Evolutionary conservation across 2,888 invertebrate species (phyloP).

Genomic region (Tipula helvola): DNA sequence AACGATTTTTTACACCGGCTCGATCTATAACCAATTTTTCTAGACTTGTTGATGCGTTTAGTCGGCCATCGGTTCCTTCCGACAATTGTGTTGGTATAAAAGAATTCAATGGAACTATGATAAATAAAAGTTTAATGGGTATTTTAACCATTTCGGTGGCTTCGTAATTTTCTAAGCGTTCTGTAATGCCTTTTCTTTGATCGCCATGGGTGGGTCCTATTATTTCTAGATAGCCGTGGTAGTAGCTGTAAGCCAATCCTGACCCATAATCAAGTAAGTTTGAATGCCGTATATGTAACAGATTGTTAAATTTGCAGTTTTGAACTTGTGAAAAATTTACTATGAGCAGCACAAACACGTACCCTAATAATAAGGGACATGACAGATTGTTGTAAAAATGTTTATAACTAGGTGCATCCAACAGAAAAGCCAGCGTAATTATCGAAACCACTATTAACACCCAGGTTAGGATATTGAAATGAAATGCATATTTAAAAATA

Average conservation of each 20-base stretch:
- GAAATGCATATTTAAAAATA: neutral
- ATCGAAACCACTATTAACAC: neutral
- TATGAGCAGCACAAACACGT: neutral
- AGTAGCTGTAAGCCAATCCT: slow-evolving; percentile 52
- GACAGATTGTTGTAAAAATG: neutral
- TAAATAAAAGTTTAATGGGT: slow-evolving; percentile 43
- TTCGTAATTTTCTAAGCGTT: slow-evolving; percentile 31
- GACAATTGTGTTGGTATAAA: slow-evolving; percentile 43
- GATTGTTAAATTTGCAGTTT: neutral
- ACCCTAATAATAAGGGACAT: neutral
- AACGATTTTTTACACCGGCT: slow-evolving; percentile 44
- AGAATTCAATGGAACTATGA: slow-evolving; percentile 46
- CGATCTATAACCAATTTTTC: neutral
- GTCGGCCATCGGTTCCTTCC: neutral
- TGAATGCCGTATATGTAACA: slow-evolving; percentile 17
- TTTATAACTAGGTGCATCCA: neutral
- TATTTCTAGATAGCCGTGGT: slow-evolving; percentile 48
- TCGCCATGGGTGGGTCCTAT: slow-evolving; percentile 40
- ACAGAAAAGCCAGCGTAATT: neutral
- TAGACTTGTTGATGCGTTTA: neutral
- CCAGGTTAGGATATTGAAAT: neutral
- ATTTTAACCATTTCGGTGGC: slow-evolving; percentile 37
- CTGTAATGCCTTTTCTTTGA: slow-evolving; percentile 26
- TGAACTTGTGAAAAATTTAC: neutral
- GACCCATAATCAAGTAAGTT: slow-evolving; percentile 44